Evolutionary conservation across 1,140 invertebrate species (phyloP), one percentile per base, ranked within the genome.

Genomic region (Cheumatopsyche charites): DNA sequence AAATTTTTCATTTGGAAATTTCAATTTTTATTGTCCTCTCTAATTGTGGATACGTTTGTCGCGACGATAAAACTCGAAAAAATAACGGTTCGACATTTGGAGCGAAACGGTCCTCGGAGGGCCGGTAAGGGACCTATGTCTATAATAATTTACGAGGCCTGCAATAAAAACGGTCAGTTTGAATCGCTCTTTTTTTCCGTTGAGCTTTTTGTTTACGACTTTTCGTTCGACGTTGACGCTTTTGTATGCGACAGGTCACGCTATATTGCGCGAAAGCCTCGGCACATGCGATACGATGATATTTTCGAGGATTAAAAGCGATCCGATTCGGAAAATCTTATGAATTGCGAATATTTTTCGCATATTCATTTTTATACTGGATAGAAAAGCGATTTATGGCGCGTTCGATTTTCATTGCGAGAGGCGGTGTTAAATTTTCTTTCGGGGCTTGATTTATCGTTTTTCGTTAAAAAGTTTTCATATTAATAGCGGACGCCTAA

Each of bases 131-230:
- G 29, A 36, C 29, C 29, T 36, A 36, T 36, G 29, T 36, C 29
- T 36, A 36, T 36, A 66, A 66, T 66, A 66, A 66, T 66, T 66
- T 66, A 66, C 36, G 63, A 66, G 21, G 6, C 13, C 19, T 29
- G n/a, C 45, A 66, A 66, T 66, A 66, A 66, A 66, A 66, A 66
- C 43, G 63, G 43, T 49, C 42, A 66, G 63, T 42, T 66, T 25
- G 13, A 23, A 58, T 21, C 62, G 62, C 29, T 63, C 29, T 36
- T 36, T 36, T 36, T 36, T 26, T 42, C 43, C 43, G 42, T 65
- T 62, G n/a, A n/a, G n/a, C 17, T 61, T 26, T 61, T 61, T 61
- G 58, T 25, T 25, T 61, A 55, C 17, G 49, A n/a, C n/a, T n/a
- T n/a, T n/a, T n/a, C n/a, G n/a, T n/a, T n/a, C n/a, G n/a, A n/a